phyloP scores from a whole-genome alignment of 1,140 invertebrate genomes.

The Bombyx mandarina region DNA sequence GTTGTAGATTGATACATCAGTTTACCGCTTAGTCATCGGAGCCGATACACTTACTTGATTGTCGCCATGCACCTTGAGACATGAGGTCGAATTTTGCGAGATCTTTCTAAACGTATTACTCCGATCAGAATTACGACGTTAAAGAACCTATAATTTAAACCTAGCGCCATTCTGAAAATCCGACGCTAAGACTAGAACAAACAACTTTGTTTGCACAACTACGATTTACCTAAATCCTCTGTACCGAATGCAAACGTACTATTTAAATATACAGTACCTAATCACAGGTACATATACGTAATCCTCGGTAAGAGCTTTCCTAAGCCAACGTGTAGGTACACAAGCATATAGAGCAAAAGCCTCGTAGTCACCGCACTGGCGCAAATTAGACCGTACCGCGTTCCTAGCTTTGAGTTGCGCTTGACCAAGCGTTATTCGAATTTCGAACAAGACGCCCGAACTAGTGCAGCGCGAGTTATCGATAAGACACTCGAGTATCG shows the following conservation, averaged over 20 bases:
- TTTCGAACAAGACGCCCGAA: constrained; percentile 50
- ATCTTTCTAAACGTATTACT: too few relatives aligned
- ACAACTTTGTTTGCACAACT: too few relatives aligned
- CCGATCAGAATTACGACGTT: too few relatives aligned
- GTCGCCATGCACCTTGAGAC: too few relatives aligned
- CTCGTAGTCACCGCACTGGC: constrained; percentile 9
- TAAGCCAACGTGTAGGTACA: background rate
- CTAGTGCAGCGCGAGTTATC: constrained; percentile 31
- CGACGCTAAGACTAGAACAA: background rate
- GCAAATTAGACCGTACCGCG: constrained; percentile 55
- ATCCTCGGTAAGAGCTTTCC: background rate
- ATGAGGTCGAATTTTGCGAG: too few relatives aligned
- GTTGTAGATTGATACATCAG: too few relatives aligned
- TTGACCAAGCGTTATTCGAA: constrained; percentile 64
- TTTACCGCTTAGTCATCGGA: too few relatives aligned
- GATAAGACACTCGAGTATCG: constrained; percentile 40
- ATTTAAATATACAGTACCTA: background rate
- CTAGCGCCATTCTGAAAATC: too few relatives aligned
- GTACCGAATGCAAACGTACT: too few relatives aligned
- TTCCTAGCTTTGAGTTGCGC: constrained; percentile 55
- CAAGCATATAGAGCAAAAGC: background rate
- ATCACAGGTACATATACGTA: background rate
- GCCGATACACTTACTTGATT: too few relatives aligned
- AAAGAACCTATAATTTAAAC: too few relatives aligned
- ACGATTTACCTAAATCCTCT: too few relatives aligned